Evolutionary conservation across 2,797 vertebrate species (phyloP), one percentile per base, ranked within the genome.

Genomic region (Perodicticus potto): DNA sequence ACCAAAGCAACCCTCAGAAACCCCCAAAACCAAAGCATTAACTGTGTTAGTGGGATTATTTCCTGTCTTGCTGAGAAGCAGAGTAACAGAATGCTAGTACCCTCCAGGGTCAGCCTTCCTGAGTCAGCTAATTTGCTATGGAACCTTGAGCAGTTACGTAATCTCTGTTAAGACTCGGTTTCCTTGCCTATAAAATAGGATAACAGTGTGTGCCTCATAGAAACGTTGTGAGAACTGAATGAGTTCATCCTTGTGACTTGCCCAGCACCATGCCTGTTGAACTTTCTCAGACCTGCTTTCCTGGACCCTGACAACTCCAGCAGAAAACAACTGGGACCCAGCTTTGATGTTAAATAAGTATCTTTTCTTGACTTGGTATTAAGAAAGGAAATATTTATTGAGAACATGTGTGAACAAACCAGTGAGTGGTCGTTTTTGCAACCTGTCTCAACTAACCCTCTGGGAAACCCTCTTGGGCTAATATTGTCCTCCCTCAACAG

Each of bases 171-270:
- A 77, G 37, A 70, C 88, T 94, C 61, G 6, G 86, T 86, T 77
- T 95, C 10, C 67, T 67, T 61, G n/a, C 82, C 87, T 80, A 5
- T 67, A 57, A 89, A 95, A 89, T 43, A 22, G 85, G n/a, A 65
- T 73, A 43, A 81, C 5, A 78, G 29, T 27, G 34, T 13, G 0
- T 20, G 59, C 8, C 23, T 87, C 40, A 5, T 11, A 22, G 11
- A 25, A 59, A 16, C 34, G 25, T 17, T 14, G 29, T 72, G 29
- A 92, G 72, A 93, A 73, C 17, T 29, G 7, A 29, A 25, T 86
- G 63, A 13, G 17, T 13, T 16, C 10, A 61, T 32, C 34, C 29
- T 55, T 12, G 0, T 9, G 13, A 63, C 53, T 32, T 27, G 12
- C 59, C 74, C 4, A 73, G 12, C 72, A 23, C 4, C 7, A 13